These are phyloP conservation scores for Drosophila pruinosa DNA, from an alignment of 1,140 invertebrate genomes.

Conservation along the genomic window DNA sequence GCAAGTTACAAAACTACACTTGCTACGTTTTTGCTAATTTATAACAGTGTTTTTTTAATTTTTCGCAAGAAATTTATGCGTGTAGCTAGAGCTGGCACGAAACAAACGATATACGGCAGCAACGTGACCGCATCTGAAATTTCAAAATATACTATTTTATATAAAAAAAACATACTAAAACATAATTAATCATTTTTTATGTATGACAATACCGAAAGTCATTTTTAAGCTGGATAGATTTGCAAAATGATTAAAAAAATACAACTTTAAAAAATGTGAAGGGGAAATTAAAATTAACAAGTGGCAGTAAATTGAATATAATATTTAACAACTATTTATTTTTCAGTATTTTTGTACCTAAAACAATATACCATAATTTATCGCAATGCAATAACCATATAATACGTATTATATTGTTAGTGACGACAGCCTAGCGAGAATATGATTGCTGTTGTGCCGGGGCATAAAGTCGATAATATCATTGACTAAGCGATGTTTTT, in stretches of 20 bases:
- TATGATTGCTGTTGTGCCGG: conserved; percentile 6
- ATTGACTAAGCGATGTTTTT: not conserved
- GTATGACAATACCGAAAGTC: too few species aligned
- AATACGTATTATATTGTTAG: too few species aligned
- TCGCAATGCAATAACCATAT: too few species aligned
- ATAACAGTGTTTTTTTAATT: conserved; percentile 17
- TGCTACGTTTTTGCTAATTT: conserved; percentile 12
- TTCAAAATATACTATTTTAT: not conserved
- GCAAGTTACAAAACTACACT: not conserved
- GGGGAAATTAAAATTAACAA: too few species aligned
- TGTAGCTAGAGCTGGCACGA: conserved; percentile 45
- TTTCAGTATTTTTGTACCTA: too few species aligned
- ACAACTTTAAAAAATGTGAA: too few species aligned
- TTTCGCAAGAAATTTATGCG: conserved; percentile 53
- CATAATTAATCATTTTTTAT: too few species aligned
- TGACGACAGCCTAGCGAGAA: conserved; percentile 14
- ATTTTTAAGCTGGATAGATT: too few species aligned
- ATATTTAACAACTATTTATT: too few species aligned
- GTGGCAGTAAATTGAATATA: too few species aligned
- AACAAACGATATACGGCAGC: conserved; percentile 34
- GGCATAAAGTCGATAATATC: not conserved
- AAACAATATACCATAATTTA: too few species aligned
- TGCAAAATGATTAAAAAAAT: too few species aligned
- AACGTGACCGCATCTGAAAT: not conserved
- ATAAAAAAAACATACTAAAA: not conserved